phyloP scores from a whole-genome alignment of 2,113 vertebrate genomes.

The Corythornis madagascariensis region DNA sequence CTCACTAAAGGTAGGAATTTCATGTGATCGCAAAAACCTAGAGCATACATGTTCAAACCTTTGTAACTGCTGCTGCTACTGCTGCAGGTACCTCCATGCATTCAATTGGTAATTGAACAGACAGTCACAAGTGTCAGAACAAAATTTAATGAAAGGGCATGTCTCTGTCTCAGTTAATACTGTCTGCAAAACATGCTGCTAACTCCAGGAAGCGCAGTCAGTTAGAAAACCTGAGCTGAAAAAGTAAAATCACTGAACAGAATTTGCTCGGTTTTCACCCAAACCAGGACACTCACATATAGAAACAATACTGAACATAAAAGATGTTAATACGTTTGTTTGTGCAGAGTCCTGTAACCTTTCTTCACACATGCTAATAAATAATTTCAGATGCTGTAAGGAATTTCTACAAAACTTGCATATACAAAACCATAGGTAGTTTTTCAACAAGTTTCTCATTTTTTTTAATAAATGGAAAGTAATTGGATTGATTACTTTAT shows the following conservation, averaged over 20 bases:
- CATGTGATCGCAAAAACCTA: not conserved
- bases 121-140: no score
- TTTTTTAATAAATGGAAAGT: not conserved
- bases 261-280: no score
- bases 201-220: no score
- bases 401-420: not conserved
- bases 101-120: accelerated
- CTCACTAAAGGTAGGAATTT: not conserved
- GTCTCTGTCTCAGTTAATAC: no score
- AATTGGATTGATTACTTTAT: not conserved
- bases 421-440: not conserved
- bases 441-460: not conserved
- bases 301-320: not conserved
- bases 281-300: no score
- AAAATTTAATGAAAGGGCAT: no score
- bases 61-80: not conserved
- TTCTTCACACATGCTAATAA: not conserved
- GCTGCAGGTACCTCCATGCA: not conserved
- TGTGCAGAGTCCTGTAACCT: not conserved
- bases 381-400: not conserved
- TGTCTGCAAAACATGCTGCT: no score
- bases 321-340: not conserved
- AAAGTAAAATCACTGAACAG: no score
- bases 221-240: no score
- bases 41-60: not conserved